Evolutionary conservation across 2,888 invertebrate species (phyloP), one percentile per base, ranked within the genome.

Genomic region (Tetranychus truncatus): DNA sequence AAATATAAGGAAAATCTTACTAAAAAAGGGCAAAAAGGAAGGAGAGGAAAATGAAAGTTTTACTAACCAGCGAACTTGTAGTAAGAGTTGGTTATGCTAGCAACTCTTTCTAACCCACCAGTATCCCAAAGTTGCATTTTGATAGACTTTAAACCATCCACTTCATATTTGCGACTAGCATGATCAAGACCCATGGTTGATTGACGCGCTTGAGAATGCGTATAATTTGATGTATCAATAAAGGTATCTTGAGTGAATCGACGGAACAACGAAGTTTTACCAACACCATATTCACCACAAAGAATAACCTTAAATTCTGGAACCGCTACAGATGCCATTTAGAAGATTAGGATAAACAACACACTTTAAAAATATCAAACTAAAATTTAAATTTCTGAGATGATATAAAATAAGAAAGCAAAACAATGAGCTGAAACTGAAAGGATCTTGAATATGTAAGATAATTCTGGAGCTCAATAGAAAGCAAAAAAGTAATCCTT

Each of bases 81-180:
- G 82, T 95, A 95, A 81, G 92, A 92, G 45, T 92, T 92, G 15
- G 95, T 95, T 24, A 95, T 91, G 4, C 93, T 93, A 72, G 94
- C 94, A 78, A 95, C 93, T 80, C 95, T 86, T 84, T 95, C 95
- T 92, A 95, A 93, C 73, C 95, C 95, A 79, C 94, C 95, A 66
- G 95, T 95, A 82, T 95, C 95, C 94, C 95, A 95, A 79, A 95
- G 84, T 84, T 94, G 93, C 77, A 95, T 84, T 93, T 95, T 83
- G 74, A 84, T 66, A 18, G 76, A 18, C 66, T 72, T 75, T 1
- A 69, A n/a, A 9, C 71, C 67, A 20, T 72, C 45, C 6, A 44
- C 66, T 20, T 77, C 77, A 73, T 77, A 77, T n/a, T 45, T 45
- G 7, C 77, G 72, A 66, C 73, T 72, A 81, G 88, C 91, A 84